phyloP scores from a whole-genome alignment of 2,888 invertebrate genomes.

The Dastarcus helophoroides region DNA sequence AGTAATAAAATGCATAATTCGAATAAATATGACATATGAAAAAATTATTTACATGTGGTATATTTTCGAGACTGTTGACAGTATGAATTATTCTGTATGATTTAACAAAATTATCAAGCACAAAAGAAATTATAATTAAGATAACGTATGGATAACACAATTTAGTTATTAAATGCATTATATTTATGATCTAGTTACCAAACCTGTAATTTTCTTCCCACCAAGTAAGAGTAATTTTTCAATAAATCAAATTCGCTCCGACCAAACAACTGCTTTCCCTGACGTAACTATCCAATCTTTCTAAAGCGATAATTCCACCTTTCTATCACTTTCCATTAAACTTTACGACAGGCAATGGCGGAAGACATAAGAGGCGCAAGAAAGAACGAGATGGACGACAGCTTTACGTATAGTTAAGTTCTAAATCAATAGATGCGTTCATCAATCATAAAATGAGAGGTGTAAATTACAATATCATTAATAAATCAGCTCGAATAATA shows the following conservation, averaged over 20 bases:
- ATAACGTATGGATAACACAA: slow-evolving; percentile 1
- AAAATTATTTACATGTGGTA: no score
- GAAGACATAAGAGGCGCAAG: background rate
- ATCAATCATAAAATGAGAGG: slow-evolving; percentile 22
- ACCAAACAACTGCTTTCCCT: background rate
- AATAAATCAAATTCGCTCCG: slow-evolving; percentile 2
- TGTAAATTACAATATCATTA: slow-evolving; percentile 25
- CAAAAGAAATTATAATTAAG: background rate
- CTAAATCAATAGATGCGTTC: slow-evolving; percentile 12
- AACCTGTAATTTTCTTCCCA: slow-evolving; percentile 8
- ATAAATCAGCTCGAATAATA: slow-evolving; percentile 23
- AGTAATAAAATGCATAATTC: no score
- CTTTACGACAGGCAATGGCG: background rate
- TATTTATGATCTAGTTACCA: slow-evolving; percentile 9
- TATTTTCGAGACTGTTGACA: no score
- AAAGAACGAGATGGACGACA: background rate
- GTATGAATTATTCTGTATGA: no score
- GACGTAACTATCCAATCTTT: slow-evolving; percentile 2
- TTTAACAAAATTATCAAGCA: no score
- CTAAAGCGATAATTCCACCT: background rate
- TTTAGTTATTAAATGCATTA: slow-evolving; percentile 3
- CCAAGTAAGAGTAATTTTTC: slow-evolving; percentile 3
- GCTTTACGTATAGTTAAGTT: slow-evolving; percentile 3
- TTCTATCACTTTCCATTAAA: background rate
- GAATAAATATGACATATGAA: no score